Conservation (phyloP, 2,113 vertebrate species). For the Xiphophorus couchianus region DNA sequence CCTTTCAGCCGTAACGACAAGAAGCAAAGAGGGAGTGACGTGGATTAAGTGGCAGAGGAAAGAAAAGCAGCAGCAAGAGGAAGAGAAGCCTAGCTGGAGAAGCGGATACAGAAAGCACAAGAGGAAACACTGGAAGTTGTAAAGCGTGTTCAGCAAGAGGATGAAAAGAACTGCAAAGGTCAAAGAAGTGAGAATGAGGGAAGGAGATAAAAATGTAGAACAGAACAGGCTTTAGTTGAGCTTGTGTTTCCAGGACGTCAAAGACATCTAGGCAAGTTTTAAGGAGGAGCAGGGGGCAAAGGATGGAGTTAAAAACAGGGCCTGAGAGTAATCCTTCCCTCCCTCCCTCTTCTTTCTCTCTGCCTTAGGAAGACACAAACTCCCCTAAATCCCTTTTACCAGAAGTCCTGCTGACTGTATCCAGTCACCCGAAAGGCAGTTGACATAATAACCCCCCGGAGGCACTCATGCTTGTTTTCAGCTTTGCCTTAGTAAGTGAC, state of each 20-base stretch:
- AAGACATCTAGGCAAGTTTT: constrained; percentile 43
- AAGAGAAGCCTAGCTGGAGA: constrained; percentile 5
- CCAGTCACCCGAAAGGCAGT: constrained; percentile 68
- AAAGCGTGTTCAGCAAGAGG: constrained; percentile 3
- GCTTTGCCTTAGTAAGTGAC: constrained; percentile 42
- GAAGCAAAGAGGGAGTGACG: not conserved
- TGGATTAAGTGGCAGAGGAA: constrained; percentile 11
- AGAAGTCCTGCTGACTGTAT: constrained; percentile 66
- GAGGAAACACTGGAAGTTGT: constrained; percentile 9
- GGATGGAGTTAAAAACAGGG: constrained; percentile 47
- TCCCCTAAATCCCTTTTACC: constrained; percentile 71
- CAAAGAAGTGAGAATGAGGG: constrained; percentile 6
- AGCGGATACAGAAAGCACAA: not conserved
- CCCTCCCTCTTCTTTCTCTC: constrained; percentile 23
- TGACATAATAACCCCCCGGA: constrained; percentile 69
- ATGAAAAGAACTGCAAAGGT: constrained; percentile 32
- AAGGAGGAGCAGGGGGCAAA: constrained; percentile 24
- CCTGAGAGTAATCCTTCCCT: constrained; percentile 54
- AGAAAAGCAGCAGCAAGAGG: constrained; percentile 23
- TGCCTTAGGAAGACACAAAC: constrained; percentile 57
- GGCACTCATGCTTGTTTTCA: constrained; percentile 48
- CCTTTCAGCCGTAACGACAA: constrained; percentile 14
- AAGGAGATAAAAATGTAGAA: constrained; percentile 20
- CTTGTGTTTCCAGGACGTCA: constrained; percentile 62
- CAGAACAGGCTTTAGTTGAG: constrained; percentile 55